Evolutionary conservation across 2,888 invertebrate species (phyloP).

Genomic region (Meghimatium bilineatum): DNA sequence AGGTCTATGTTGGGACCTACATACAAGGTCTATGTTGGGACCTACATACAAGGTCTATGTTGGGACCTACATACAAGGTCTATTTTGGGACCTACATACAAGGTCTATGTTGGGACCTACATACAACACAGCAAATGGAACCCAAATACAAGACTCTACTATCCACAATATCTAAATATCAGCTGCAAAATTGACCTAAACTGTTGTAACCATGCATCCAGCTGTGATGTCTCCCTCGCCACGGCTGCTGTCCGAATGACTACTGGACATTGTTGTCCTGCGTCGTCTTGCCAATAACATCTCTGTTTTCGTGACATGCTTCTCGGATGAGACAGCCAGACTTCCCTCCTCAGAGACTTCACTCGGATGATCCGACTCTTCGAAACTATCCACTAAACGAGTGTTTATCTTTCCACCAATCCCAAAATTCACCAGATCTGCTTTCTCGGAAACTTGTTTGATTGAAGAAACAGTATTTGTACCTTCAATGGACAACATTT

Average conservation of each 20-base stretch:
- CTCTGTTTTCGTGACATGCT: conserved; percentile 70
- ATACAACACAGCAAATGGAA: too few species aligned
- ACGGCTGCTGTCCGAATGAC: conserved; percentile 9
- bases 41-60: too few species aligned
- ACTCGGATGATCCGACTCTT: not conserved
- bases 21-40: too few species aligned
- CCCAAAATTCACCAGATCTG: not conserved
- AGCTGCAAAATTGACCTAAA: conserved; percentile 41
- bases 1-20: too few species aligned
- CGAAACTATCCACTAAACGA: conserved; percentile 35
- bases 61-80: too few species aligned
- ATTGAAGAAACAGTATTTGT: not conserved
- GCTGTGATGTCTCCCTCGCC: conserved; percentile 41
- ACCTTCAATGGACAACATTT: not conserved
- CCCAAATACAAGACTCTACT: too few species aligned
- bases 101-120: too few species aligned
- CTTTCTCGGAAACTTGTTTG: not conserved
- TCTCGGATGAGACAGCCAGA: conserved; percentile 32
- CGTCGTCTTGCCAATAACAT: conserved; percentile 73
- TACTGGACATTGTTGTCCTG: conserved; percentile 53
- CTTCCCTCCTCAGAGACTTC: conserved; percentile 14
- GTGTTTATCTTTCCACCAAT: not conserved
- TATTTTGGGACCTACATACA: too few species aligned
- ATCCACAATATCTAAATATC: too few species aligned
- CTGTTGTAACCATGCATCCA: conserved; percentile 58